Percentiles rank a stretch among this genome's conserved stretches.
These are phyloP conservation scores for Orchesella cincta DNA, from an alignment of 1,140 invertebrate species.

Conservation along the genomic window DNA sequence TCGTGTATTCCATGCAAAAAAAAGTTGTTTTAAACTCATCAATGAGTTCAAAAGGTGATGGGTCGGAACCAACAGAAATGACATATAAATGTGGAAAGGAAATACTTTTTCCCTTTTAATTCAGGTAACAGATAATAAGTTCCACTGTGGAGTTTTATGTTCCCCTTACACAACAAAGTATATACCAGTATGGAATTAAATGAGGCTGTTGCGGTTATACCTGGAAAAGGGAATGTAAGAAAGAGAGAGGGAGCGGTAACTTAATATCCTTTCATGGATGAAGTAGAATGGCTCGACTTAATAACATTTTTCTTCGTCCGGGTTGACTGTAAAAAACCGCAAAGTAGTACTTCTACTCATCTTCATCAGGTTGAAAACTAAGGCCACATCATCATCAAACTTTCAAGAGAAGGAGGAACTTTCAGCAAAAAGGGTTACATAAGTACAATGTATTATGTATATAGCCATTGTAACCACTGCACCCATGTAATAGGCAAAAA, in stretches of 20 bases:
- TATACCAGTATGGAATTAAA: background rate
- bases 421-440: background rate
- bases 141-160: background rate
- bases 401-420: background rate
- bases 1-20: background rate
- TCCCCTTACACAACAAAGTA: background rate
- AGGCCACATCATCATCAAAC: background rate
- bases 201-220: too few relatives aligned
- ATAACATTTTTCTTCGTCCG: slow-evolving; percentile 10
- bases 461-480: background rate
- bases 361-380: background rate
- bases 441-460: background rate
- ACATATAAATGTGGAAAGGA: background rate
- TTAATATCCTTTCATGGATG: slow-evolving; percentile 21
- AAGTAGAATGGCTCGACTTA: slow-evolving; percentile 17
- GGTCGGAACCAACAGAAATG: background rate
- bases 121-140: background rate
- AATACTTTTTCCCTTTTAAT: background rate
- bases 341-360: background rate
- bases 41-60: background rate
- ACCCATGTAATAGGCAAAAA: background rate
- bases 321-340: background rate
- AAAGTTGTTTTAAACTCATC: background rate
- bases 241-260: slow-evolving; percentile 3
- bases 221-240: slow-evolving; percentile 10